These are phyloP conservation scores for Orthonyx spaldingii DNA, from an alignment of 2,113 vertebrate species.

Conservation along the genomic window DNA sequence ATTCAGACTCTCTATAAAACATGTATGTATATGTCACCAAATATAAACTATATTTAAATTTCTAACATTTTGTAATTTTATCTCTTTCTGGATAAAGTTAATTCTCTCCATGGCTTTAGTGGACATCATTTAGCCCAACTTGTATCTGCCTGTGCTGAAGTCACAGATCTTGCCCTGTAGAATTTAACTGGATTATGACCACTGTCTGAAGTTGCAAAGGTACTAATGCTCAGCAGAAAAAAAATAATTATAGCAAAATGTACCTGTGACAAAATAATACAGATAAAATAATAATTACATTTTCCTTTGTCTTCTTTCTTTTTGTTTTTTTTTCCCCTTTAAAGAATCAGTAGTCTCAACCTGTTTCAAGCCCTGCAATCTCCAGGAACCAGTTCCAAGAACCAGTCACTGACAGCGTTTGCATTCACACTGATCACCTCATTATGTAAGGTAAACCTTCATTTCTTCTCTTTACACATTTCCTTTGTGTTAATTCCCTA, in stretches of 20 bases:
- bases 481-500: neutral
- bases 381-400: neutral
- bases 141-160: neutral
- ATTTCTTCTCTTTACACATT: neutral
- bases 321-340: neutral
- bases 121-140: neutral
- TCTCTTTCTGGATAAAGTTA: neutral
- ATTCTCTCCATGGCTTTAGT: neutral
- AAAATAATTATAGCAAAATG: neutral
- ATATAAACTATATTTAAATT: neutral
- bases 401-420: neutral
- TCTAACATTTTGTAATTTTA: neutral
- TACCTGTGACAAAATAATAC: neutral
- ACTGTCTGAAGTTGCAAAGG: neutral
- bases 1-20: neutral
- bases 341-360: neutral
- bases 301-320: fast-evolving
- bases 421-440: neutral
- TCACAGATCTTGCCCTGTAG: neutral
- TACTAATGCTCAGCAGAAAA: neutral
- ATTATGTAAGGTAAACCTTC: neutral
- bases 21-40: neutral
- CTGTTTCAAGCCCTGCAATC: neutral
- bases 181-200: neutral
- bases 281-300: neutral